These are phyloP conservation scores for Myzus persicae DNA, from an alignment of 1,140 invertebrate genomes.

Conservation along the genomic window DNA sequence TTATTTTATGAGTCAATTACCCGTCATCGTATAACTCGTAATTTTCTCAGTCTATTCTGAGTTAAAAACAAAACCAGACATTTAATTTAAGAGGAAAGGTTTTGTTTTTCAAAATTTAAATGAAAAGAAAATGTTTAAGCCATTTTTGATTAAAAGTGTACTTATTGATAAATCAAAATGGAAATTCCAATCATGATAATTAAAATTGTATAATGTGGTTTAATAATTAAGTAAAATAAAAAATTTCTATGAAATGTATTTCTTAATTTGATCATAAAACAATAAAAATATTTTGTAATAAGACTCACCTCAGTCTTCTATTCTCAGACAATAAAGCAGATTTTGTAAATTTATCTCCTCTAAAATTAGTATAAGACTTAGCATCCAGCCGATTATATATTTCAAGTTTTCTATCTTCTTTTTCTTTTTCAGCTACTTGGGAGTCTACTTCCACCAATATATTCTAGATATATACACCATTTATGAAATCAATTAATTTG, in stretches of 20 bases:
- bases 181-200: background rate
- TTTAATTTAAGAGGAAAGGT: background rate
- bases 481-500: slow-evolving; percentile 58
- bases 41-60: background rate
- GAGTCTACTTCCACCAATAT: slow-evolving; percentile 88
- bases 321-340: slow-evolving; percentile 87
- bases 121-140: background rate
- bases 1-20: background rate
- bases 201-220: background rate
- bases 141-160: background rate
- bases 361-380: slow-evolving; percentile 85
- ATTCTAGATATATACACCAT: slow-evolving; percentile 67
- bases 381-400: slow-evolving; percentile 93
- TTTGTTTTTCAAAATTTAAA: background rate
- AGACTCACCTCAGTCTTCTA: slow-evolving; percentile 75
- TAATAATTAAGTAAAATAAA: background rate
- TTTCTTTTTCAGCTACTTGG: slow-evolving; percentile 90
- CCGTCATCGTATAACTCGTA: background rate
- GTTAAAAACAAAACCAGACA: background rate
- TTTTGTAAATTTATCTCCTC: slow-evolving; percentile 89
- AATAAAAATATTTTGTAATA: background rate
- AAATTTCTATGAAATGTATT: background rate
- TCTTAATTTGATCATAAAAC: background rate
- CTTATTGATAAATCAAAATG: background rate
- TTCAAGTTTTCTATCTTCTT: slow-evolving; percentile 86